phyloP scores from a whole-genome alignment of 2,113 vertebrate species.

The Hydropotes inermis region DNA sequence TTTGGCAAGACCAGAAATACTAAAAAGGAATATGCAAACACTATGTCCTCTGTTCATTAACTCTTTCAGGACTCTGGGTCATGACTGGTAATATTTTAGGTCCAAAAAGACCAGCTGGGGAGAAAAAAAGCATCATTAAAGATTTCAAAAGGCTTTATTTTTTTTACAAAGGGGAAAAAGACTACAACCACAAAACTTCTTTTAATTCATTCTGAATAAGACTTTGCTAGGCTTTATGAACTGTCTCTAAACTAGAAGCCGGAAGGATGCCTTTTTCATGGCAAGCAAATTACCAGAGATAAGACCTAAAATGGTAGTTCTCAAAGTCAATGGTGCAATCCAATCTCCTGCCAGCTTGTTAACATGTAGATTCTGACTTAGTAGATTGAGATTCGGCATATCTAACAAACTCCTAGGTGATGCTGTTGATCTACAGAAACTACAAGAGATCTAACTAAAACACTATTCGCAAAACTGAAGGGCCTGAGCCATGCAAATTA shows the following conservation, averaged over 20 bases:
- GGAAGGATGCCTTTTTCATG: not conserved
- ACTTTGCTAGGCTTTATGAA: not conserved
- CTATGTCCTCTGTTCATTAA: not conserved
- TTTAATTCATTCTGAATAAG: constrained; percentile 46
- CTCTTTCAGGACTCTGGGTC: not conserved
- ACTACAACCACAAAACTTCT: not conserved
- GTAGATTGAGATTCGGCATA: not conserved
- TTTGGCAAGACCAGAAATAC: not conserved
- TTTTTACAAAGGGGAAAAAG: constrained; percentile 10
- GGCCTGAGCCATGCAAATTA: not conserved
- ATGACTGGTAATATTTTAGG: not conserved
- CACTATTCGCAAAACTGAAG: not conserved
- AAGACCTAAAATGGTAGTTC: not conserved
- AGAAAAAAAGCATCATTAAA: not conserved
- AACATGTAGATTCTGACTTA: not conserved
- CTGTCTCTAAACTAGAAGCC: not conserved
- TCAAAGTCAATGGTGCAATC: not conserved
- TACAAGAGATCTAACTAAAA: not conserved
- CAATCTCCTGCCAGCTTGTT: not conserved
- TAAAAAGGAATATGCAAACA: constrained; percentile 13
- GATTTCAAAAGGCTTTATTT: constrained; percentile 35
- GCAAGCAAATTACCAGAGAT: not conserved
- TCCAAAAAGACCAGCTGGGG: not conserved
- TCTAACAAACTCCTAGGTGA: not conserved
- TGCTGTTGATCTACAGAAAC: not conserved